Percentiles rank a stretch among this genome's conserved stretches.
Evolutionary conservation across 2,888 invertebrate genomes (phyloP).

Genomic region (Bugulina stolonifera): DNA sequence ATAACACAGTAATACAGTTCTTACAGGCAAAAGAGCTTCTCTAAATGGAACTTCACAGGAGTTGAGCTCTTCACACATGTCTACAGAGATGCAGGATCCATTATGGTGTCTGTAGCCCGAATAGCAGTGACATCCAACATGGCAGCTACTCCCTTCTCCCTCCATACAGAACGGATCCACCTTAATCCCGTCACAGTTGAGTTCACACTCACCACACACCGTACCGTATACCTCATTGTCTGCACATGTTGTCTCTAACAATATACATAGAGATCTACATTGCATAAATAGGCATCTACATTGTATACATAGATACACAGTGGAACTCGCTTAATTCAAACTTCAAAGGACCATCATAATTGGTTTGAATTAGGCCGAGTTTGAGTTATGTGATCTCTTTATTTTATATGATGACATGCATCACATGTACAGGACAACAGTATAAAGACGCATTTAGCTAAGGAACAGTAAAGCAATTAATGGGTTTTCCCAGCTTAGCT

Average conservation of each 20-base stretch:
- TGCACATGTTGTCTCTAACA: background rate
- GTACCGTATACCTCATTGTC: background rate
- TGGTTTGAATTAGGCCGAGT: too few species aligned
- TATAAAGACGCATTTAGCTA: too few species aligned
- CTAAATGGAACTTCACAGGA: background rate
- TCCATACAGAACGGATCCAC: constrained; percentile 1
- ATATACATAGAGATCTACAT: background rate
- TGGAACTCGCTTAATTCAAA: too few species aligned
- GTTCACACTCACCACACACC: background rate
- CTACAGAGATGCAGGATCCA: background rate
- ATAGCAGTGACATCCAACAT: background rate
- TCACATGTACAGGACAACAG: too few species aligned
- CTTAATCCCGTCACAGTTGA: background rate
- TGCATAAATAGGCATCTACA: background rate
- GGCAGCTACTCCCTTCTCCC: background rate
- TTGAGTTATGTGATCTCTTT: too few species aligned
- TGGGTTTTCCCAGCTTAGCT: too few species aligned
- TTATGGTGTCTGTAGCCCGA: background rate
- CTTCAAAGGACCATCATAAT: too few species aligned
- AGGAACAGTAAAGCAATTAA: too few species aligned
- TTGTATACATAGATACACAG: background rate
- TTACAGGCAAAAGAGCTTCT: constrained; percentile 18
- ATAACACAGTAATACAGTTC: too few species aligned
- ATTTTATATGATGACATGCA: too few species aligned
- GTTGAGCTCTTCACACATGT: background rate